Percentiles rank a stretch among this genome's conserved stretches.
Conservation (phyloP, 2,113 vertebrate species). For the Delphinapterus leucas region DNA sequence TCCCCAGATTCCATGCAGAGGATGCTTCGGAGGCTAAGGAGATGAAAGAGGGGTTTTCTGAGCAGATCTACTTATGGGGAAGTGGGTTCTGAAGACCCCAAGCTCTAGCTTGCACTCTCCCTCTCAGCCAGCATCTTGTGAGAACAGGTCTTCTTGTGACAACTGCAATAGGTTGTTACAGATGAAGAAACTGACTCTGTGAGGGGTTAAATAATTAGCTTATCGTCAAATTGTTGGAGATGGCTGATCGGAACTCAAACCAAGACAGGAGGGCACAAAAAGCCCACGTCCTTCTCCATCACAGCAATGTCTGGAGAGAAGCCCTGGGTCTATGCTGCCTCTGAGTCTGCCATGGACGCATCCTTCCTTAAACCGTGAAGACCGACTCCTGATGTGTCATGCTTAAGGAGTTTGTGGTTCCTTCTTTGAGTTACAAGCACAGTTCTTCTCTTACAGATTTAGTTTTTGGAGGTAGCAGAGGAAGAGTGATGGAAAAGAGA, state of each 20-base stretch:
- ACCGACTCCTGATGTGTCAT: neutral
- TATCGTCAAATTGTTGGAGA: neutral
- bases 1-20: neutral
- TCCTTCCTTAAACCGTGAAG: accelerated
- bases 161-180: neutral
- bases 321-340: no score
- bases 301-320: neutral
- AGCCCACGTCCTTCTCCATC: accelerated
- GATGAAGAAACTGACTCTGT: neutral
- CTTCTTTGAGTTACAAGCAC: neutral
- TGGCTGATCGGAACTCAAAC: neutral
- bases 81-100: neutral
- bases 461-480: neutral
- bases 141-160: neutral
- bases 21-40: neutral
- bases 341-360: accelerated
- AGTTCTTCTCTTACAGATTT: neutral
- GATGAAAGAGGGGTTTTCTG: neutral
- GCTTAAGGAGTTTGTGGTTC: neutral
- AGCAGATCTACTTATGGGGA: neutral
- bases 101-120: neutral
- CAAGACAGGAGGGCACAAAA: neutral
- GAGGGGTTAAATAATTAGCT: neutral
- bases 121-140: neutral
- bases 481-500: neutral